Evolutionary conservation across 2,797 vertebrate species (phyloP).

Genomic region (Molothrus ater): DNA sequence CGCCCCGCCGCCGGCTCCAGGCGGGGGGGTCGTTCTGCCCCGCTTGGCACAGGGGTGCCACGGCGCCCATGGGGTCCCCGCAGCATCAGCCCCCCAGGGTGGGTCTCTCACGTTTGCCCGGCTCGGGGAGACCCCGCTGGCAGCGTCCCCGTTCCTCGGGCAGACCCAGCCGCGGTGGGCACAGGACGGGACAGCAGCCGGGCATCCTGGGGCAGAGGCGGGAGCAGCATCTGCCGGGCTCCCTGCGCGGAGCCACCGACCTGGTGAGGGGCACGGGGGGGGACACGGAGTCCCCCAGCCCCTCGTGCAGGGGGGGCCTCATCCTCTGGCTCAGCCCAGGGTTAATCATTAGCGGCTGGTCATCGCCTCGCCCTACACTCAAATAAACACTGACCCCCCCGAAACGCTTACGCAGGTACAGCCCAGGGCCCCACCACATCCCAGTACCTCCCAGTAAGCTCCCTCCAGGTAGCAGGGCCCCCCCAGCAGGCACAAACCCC

Average conservation of each 20-base stretch:
- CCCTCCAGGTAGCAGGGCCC: neutral
- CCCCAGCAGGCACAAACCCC: neutral
- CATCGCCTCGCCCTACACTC: slow-evolving; percentile 3
- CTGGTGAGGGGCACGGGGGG: neutral
- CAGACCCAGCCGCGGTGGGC: accelerated
- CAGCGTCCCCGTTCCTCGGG: accelerated
- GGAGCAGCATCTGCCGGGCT: neutral
- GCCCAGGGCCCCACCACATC: neutral
- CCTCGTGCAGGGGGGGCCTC: neutral
- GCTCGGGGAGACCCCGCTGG: accelerated
- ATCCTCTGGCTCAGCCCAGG: neutral
- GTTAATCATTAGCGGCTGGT: slow-evolving; percentile 35
- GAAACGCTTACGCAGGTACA: neutral
- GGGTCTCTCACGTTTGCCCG: accelerated
- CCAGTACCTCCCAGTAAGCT: neutral
- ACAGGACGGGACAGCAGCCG: neutral
- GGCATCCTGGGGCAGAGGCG: accelerated
- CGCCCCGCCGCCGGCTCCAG: neutral
- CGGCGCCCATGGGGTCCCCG: accelerated
- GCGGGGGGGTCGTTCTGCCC: neutral
- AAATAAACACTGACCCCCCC: neutral
- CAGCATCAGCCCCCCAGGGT: accelerated
- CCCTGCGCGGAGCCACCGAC: accelerated
- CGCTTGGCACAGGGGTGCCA: neutral
- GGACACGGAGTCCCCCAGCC: neutral